Percentiles rank a stretch among this genome's conserved stretches.
Conservation (phyloP, 2,797 vertebrate species). For the Urosaurus nigricauda region DNA sequence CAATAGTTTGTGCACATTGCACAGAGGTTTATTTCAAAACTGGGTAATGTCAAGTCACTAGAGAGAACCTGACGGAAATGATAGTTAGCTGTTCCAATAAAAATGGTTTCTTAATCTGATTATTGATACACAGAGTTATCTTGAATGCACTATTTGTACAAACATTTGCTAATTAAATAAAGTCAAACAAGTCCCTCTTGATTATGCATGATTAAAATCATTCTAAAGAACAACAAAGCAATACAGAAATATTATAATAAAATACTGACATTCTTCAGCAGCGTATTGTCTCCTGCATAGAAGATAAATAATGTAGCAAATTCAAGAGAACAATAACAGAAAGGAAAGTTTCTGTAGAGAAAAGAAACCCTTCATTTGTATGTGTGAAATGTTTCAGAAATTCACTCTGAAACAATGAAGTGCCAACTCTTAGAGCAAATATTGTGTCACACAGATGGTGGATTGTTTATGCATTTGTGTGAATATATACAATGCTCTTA, state of each 20-base stretch:
- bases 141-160: conserved; percentile 39
- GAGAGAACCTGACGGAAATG: conserved; percentile 22
- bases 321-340: conserved; percentile 17
- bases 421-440: not conserved
- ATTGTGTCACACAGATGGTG: not conserved
- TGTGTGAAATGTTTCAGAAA: not conserved
- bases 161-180: conserved; percentile 52
- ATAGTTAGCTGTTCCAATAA: conserved; percentile 6
- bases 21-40: conserved; percentile 27
- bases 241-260: conserved; percentile 28
- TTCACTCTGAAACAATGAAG: not conserved
- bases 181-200: conserved; percentile 18
- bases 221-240: conserved; percentile 20
- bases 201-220: conserved; percentile 47
- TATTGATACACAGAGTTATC: conserved; percentile 35
- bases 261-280: conserved; percentile 33
- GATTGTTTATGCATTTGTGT: too few species aligned
- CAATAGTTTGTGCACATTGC: not conserved
- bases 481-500: too few species aligned
- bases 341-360: not conserved
- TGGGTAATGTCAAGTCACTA: conserved; percentile 6
- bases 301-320: conserved; percentile 41
- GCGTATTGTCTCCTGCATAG: conserved; percentile 1
- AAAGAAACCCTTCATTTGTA: not conserved
- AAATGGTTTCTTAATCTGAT: conserved; percentile 34